phyloP scores from a whole-genome alignment of 2,797 vertebrate species.

The Sebastes hubbsi region DNA sequence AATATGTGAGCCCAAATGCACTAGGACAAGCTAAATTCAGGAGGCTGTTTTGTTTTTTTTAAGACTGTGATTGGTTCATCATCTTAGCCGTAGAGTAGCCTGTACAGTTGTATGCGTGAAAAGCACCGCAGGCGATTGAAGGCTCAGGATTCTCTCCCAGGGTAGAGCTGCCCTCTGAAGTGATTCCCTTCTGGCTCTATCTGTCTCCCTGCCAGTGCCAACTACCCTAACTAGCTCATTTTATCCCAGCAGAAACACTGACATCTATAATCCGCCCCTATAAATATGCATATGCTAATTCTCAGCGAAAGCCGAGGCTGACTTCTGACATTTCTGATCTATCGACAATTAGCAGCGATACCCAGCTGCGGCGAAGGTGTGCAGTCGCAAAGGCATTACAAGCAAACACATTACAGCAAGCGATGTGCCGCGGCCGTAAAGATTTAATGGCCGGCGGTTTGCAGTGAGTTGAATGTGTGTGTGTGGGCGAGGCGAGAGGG shows the following conservation, averaged over 20 bases:
- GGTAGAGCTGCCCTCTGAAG: conserved; percentile 8
- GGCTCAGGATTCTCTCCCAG: conserved; percentile 13
- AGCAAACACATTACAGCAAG: conserved; percentile 1
- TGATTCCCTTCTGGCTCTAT: conserved; percentile 13
- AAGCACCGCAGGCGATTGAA: not conserved
- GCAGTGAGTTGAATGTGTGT: not conserved
- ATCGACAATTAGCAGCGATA: conserved; percentile 26
- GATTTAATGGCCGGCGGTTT: conserved; percentile 27
- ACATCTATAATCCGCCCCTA: conserved; percentile 15
- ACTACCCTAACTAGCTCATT: conserved; percentile 16
- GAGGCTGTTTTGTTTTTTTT: not conserved
- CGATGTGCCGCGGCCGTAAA: not conserved
- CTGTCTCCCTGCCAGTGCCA: not conserved
- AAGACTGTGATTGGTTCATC: conserved; percentile 20
- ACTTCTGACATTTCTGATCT: conserved; percentile 30
- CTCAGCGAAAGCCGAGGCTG: not conserved
- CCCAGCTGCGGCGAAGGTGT: not conserved
- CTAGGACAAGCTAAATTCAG: not conserved
- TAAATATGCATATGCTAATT: conserved; percentile 34
- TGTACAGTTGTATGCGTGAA: not conserved
- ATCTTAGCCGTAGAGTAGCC: not conserved
- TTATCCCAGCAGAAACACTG: conserved; percentile 11
- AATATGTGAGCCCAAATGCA: conserved; percentile 27
- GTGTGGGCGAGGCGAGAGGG: conserved; percentile 18
- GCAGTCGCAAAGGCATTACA: conserved; percentile 4